Evolutionary conservation across 2,797 vertebrate genomes (phyloP), one percentile per base, ranked within the genome.

Genomic region (Benthosema pterotum): DNA sequence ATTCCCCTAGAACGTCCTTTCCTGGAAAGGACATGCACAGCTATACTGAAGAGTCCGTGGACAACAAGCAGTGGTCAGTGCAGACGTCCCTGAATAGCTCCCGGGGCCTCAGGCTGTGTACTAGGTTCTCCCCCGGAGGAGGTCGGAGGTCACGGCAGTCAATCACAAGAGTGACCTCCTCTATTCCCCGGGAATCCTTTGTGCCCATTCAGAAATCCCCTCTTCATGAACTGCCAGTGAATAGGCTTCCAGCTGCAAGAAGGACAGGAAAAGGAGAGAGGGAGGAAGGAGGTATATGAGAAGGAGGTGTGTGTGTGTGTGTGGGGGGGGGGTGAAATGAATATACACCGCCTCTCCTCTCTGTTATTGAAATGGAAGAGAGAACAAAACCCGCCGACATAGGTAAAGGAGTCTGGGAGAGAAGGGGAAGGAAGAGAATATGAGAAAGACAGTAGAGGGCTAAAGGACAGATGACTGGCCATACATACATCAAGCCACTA

Each of bases 221-320:
- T 80, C 85, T 90, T 92, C 81, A 92, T 91, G 87, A 91, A 90
- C 84, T 90, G 80, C 81, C 78, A 80, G 65, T 91, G 84, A 92
- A 92, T 82, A 85, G 89, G 80, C 86, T 70, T 88, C 91, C 88
- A 87, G 84, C 86, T 89, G 87, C 83, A 81, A 76, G 53, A 77
- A 56, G 32, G 77, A 88, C 73, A 88, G 82, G 68, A 66, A 79
- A 75, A 74, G 77, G 62, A 69, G 54, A 62, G 25, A 64, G 66
- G 69, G 76, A 66, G 72, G 77, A 59, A 60, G 71, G 74, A 69
- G 48, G 69, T 48, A 65, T 2, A n/a, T n/a, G n/a, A n/a, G 70
- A 57, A 63, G 80, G 75, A 68, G 32, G 32, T 38, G 32, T 38
- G 32, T 38, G 32, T 38, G 7, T 38, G 7, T 38, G 7, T 38